Base-by-base conservation (phyloP, 2,888 invertebrate genomes). In the Limenitis camilla region DNA sequence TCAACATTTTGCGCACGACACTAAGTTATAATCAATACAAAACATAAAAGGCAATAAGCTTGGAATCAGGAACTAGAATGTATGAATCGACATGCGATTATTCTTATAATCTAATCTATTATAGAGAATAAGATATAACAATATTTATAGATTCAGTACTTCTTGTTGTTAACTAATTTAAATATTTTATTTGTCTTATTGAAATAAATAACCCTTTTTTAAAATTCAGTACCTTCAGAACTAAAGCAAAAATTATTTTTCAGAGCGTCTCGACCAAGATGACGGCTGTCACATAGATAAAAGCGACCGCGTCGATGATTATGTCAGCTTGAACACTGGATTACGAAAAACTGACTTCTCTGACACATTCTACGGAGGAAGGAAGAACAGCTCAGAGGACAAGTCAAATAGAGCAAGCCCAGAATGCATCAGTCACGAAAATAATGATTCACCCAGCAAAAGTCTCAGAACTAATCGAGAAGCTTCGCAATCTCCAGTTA, bases 321-420 rank as follows among this genome's bases (percentile, higher is more conserved):
- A 91, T 74, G 91, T 92, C 49, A 90, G 92, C 65, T 90, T 91
- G 62, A 90, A 90, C 65, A 91, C 92, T 2, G 93, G 93, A 5
- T 81, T 93, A 3, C 89, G 93, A 19, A 93, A 92, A 77, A 93
- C 92, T 0, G 91, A 92, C 72, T 90, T 91, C 80, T 88, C 90
- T 10, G 89, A 90, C 72, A 88, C 90, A 63, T 87, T 92, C 72
- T 89, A 90, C 78, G 80, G 88, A 38, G 79, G 88, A 53, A 88
- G 90, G 65, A 86, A 89, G 62, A 71, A 80, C 47, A 72, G 76
- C 65, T 74, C 78, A 47, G 83, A 78, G 38, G 81, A 85, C 56
- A 81, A 82, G 61, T 82, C 82, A 32, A 78, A 72, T 60, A 65
- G 83, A 39, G 76, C 77, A 56, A 87, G 88, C 61, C 81, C 84